Evolutionary conservation across 1,140 invertebrate species (phyloP).

Genomic region (Zaprionus ghesquierei): DNA sequence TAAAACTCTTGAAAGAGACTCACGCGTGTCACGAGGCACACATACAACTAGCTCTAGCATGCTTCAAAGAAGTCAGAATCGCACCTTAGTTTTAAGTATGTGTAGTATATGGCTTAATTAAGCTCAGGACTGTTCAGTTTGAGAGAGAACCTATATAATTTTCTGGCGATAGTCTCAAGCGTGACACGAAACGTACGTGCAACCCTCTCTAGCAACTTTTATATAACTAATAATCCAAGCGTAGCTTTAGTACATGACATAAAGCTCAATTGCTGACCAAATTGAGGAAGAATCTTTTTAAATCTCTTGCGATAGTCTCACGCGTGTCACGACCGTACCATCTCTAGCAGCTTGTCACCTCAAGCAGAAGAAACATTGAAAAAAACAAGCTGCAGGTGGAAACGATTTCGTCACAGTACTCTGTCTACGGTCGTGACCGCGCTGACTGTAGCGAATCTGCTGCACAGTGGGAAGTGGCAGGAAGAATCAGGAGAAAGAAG

Average conservation of each 20-base stretch:
- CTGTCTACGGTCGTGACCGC: conserved; percentile 43
- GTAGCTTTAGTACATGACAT: too few species aligned
- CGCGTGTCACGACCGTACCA: conserved; percentile 3
- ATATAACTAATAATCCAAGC: too few species aligned
- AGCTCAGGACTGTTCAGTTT: too few species aligned
- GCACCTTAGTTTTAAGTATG: neutral
- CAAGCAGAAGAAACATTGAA: conserved; percentile 1
- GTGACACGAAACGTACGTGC: too few species aligned
- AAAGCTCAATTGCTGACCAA: too few species aligned
- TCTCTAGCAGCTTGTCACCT: conserved; percentile 11
- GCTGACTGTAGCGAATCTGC: conserved; percentile 32
- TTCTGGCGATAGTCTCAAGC: too few species aligned
- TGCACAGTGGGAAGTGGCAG: conserved; percentile 8
- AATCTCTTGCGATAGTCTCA: neutral
- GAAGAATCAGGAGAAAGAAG: neutral
- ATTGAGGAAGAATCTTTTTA: neutral
- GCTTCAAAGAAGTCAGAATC: neutral
- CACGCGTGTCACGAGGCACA: neutral
- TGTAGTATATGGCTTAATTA: too few species aligned
- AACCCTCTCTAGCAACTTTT: too few species aligned
- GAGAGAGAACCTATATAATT: neutral
- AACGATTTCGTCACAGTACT: conserved; percentile 45
- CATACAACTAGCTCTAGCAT: neutral
- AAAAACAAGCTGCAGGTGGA: conserved; percentile 4
- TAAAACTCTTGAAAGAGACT: neutral